Conservation (phyloP, 2,888 invertebrate species). For the Drosophila acutilabella region DNA sequence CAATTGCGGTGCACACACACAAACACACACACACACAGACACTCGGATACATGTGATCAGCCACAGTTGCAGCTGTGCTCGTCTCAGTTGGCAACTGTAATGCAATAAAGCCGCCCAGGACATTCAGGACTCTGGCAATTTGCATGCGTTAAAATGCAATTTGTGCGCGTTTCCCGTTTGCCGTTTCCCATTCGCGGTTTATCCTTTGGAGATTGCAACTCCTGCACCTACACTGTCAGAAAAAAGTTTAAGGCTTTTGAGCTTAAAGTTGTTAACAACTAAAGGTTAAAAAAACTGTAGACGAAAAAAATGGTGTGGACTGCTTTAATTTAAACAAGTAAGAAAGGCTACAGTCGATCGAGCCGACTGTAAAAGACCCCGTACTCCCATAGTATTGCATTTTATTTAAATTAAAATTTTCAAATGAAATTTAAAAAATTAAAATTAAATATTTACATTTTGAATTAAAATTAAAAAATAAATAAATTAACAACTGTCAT, state of each 20-base stretch:
- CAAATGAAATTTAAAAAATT: too few relatives aligned
- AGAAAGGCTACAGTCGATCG: too few relatives aligned
- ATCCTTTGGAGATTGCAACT: slow-evolving; percentile 49
- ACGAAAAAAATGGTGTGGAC: too few relatives aligned
- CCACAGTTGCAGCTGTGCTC: slow-evolving; percentile 18
- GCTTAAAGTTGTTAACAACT: too few relatives aligned
- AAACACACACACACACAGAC: slow-evolving; percentile 13
- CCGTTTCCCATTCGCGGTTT: slow-evolving; percentile 39
- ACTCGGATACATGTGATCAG: not conserved
- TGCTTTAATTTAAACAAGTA: too few relatives aligned
- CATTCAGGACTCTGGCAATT: slow-evolving; percentile 65
- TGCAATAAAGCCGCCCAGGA: slow-evolving; percentile 70
- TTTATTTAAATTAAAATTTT: too few relatives aligned
- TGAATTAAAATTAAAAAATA: too few relatives aligned
- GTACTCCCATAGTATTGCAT: too few relatives aligned
- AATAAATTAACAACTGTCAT: too few relatives aligned
- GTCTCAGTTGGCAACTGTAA: slow-evolving; percentile 56
- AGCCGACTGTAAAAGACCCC: too few relatives aligned
- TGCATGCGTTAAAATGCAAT: slow-evolving; percentile 82
- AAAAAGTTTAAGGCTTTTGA: not conserved
- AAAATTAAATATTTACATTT: too few relatives aligned
- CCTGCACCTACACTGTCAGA: not conserved
- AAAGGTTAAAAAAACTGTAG: too few relatives aligned
- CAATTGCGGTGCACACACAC: slow-evolving; percentile 51
- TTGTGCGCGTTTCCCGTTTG: slow-evolving; percentile 71